phyloP scores from a whole-genome alignment of 2,888 invertebrate genomes.

The Mechanitis mazaeus region DNA sequence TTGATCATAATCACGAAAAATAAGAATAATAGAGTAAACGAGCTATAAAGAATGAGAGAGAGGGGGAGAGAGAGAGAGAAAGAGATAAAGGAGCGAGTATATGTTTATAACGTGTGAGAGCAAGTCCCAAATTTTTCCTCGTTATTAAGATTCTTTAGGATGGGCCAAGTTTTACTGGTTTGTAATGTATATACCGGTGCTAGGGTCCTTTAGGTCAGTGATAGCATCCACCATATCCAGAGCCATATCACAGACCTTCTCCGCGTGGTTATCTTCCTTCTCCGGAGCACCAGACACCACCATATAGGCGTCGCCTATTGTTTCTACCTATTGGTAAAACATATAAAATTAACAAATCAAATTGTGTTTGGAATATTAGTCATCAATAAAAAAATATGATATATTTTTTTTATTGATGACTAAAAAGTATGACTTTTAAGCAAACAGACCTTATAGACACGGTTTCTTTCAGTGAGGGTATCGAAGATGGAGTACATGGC shows the following conservation, averaged over 20 bases:
- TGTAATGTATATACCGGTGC: constrained; percentile 79
- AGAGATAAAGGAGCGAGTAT: background rate
- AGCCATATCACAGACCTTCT: constrained; percentile 96
- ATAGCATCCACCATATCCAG: constrained; percentile 97
- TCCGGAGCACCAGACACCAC: constrained; percentile 97
- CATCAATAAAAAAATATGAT: no score
- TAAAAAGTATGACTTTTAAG: background rate
- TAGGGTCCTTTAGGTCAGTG: constrained; percentile 92
- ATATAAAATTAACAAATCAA: no score
- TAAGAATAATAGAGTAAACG: no score
- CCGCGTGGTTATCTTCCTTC: constrained; percentile 92
- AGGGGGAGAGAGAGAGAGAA: no score
- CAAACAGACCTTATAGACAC: constrained; percentile 90
- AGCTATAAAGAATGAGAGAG: no score
- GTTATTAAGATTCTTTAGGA: background rate
- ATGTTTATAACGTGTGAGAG: background rate
- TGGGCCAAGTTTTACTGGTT: no score
- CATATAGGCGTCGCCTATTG: constrained; percentile 99
- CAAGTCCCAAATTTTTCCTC: no score
- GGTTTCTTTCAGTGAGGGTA: constrained; percentile 92
- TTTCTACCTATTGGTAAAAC: constrained; percentile 84
- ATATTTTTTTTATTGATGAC: background rate
- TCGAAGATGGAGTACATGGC: constrained; percentile 99
- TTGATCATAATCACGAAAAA: no score
- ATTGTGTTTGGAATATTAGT: no score